These are phyloP conservation scores for Macropodus opercularis DNA, from an alignment of 2,797 vertebrate species.

Conservation along the genomic window DNA sequence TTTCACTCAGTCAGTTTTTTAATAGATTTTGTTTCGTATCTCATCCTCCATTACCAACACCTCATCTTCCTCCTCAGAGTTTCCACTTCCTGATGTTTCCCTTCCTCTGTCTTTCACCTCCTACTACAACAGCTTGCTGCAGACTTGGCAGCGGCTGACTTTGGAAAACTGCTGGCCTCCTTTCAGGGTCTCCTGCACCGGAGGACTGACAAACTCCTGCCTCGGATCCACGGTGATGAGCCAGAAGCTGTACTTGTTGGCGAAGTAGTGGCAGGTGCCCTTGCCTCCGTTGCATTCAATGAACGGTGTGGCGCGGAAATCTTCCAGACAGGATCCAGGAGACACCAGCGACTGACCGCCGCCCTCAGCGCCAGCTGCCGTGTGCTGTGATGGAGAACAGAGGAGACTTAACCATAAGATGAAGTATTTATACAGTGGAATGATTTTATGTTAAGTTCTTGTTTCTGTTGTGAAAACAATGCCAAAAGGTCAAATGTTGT, in stretches of 20 bases:
- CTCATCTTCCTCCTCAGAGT: conserved; percentile 14
- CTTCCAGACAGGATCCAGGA: conserved; percentile 94
- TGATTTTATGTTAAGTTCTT: too few relatives aligned
- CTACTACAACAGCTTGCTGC: conserved; percentile 93
- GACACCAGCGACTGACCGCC: conserved; percentile 95
- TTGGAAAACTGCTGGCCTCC: conserved; percentile 86
- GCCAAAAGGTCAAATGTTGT: too few relatives aligned
- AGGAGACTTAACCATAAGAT: background rate
- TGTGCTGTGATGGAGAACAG: conserved; percentile 84
- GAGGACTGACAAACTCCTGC: conserved; percentile 83
- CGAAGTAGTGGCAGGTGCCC: conserved; percentile 94
- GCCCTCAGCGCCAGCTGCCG: conserved; percentile 89
- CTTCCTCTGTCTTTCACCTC: conserved; percentile 10
- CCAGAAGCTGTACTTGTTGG: conserved; percentile 99
- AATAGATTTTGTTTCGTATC: conserved; percentile 30
- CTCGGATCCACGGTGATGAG: conserved; percentile 87
- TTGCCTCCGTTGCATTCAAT: conserved; percentile 93
- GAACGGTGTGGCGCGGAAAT: conserved; percentile 94
- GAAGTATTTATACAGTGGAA: too few relatives aligned
- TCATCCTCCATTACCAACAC: conserved; percentile 20
- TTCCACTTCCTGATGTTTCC: conserved; percentile 32
- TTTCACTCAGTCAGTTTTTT: conserved; percentile 65
- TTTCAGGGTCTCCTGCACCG: conserved; percentile 88
- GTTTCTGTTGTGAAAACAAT: too few relatives aligned
- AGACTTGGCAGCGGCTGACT: conserved; percentile 96